These are phyloP conservation scores for Hirtodrosophila alboralis DNA, from an alignment of 2,888 invertebrate genomes.

Conservation along the genomic window DNA sequence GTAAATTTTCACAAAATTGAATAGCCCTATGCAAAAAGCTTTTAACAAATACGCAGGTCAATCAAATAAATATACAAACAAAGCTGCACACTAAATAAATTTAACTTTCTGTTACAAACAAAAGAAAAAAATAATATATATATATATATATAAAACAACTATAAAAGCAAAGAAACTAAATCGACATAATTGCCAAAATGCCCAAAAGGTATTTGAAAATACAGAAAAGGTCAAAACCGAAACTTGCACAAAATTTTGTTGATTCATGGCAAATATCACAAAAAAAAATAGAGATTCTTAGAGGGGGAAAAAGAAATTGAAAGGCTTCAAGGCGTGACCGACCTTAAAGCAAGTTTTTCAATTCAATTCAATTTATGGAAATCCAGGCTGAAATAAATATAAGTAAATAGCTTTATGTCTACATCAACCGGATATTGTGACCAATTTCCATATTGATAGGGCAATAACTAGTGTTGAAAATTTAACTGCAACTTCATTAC, in stretches of 20 bases:
- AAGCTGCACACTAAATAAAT: conserved; percentile 65
- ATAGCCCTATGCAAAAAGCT: conserved; percentile 45
- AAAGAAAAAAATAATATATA: conserved; percentile 9
- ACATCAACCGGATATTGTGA: neutral
- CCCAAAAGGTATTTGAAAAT: conserved; percentile 25
- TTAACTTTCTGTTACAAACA: conserved; percentile 42
- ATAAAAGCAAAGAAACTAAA: conserved; percentile 23
- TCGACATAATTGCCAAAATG: conserved; percentile 30
- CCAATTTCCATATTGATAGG: neutral
- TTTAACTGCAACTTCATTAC: conserved; percentile 38
- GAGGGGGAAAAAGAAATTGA: conserved; percentile 14
- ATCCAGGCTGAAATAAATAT: conserved; percentile 16
- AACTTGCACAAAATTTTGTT: conserved; percentile 38
- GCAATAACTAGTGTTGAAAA: conserved; percentile 25
- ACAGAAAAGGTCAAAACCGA: conserved; percentile 25
- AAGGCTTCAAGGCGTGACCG: conserved; percentile 21
- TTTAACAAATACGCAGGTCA: conserved; percentile 55
- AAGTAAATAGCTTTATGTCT: neutral
- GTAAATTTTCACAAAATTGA: conserved; percentile 38
- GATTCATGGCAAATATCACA: conserved; percentile 49
- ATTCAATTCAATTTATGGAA: conserved; percentile 65
- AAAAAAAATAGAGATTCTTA: conserved; percentile 19
- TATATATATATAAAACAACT: neutral
- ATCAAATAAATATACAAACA: conserved; percentile 73
- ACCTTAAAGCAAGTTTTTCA: conserved; percentile 47